These are phyloP conservation scores for Oryzias celebensis DNA, from an alignment of 2,113 vertebrate genomes.

Conservation along the genomic window DNA sequence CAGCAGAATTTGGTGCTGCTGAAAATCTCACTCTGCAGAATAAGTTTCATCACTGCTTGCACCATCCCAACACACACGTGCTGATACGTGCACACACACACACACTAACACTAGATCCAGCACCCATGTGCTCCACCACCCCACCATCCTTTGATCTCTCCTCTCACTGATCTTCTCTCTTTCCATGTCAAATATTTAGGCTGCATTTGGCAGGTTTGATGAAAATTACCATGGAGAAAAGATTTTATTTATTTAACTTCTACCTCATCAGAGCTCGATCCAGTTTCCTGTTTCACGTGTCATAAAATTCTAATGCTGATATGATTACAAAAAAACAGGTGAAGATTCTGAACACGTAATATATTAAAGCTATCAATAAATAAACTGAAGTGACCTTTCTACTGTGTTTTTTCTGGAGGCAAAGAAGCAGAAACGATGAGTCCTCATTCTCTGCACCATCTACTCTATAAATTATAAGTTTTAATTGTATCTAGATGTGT, in stretches of 20 bases:
- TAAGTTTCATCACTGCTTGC: conserved; percentile 69
- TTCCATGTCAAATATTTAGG: conserved; percentile 80
- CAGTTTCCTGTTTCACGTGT: conserved; percentile 31
- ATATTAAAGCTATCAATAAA: background rate
- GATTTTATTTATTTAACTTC: conserved; percentile 72
- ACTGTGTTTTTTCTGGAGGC: background rate
- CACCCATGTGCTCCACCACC: background rate
- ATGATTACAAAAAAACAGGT: too few species aligned
- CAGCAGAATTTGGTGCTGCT: conserved; percentile 55
- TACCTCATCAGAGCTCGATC: conserved; percentile 55
- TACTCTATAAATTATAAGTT: background rate
- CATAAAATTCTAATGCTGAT: conserved; percentile 9
- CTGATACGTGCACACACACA: conserved; percentile 10
- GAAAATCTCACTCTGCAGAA: conserved; percentile 68
- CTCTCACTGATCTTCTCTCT: conserved; percentile 73
- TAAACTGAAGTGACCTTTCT: background rate
- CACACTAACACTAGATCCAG: conserved; percentile 13
- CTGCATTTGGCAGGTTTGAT: conserved; percentile 75
- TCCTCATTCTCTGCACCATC: background rate
- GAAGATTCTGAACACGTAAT: background rate
- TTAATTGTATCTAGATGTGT: background rate
- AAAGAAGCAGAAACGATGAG: background rate
- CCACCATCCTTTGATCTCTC: conserved; percentile 68
- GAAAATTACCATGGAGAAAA: conserved; percentile 71
- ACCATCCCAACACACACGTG: conserved; percentile 32